Conservation (phyloP, 2,888 invertebrate genomes). For the Callimorpha dominula region DNA sequence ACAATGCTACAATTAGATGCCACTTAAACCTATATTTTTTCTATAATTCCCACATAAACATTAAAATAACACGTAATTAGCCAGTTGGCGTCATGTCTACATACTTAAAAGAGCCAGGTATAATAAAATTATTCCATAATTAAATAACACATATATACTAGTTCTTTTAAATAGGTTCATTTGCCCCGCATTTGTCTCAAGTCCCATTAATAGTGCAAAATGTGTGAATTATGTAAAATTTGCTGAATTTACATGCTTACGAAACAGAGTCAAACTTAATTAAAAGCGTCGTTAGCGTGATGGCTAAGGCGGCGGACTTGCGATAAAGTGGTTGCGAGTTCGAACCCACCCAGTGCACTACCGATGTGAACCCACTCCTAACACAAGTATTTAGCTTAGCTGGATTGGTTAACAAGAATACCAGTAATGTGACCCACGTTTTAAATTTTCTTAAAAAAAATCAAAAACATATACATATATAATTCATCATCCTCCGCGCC, state of each 20-base stretch:
- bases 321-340: too few species aligned
- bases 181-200: background rate
- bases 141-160: slow-evolving; percentile 2
- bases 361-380: too few species aligned
- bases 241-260: background rate
- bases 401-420: too few species aligned
- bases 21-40: background rate
- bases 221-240: background rate
- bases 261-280: background rate
- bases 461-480: too few species aligned
- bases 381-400: too few species aligned
- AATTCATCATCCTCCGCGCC: too few species aligned
- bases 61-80: slow-evolving; percentile 17
- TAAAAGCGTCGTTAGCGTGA: background rate
- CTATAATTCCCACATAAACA: slow-evolving; percentile 20
- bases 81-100: slow-evolving; percentile 17
- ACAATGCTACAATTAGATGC: background rate
- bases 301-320: too few species aligned
- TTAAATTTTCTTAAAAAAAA: too few species aligned
- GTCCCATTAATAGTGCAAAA: background rate
- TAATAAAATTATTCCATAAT: slow-evolving; percentile 13
- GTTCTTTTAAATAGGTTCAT: background rate
- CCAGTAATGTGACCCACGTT: too few species aligned
- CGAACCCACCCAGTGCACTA: too few species aligned
- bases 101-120: slow-evolving; percentile 11